These are phyloP conservation scores for Tychaedon coryphoeus DNA, from an alignment of 2,113 vertebrate species.

Conservation along the genomic window DNA sequence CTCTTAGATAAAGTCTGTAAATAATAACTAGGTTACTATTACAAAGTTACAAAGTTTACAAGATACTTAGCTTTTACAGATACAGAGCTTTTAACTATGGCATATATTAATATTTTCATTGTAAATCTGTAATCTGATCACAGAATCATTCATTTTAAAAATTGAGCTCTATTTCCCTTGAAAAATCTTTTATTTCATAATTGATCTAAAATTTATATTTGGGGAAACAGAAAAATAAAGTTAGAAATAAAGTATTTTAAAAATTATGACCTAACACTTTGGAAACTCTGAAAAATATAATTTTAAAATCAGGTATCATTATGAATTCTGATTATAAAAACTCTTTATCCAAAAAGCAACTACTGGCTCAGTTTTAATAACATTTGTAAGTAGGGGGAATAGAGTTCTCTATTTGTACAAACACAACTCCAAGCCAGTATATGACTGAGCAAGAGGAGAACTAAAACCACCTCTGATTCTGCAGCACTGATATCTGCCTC, in stretches of 20 bases:
- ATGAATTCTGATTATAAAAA: background rate
- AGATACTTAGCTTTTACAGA: background rate
- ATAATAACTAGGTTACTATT: background rate
- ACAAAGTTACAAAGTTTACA: background rate
- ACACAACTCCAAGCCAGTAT: background rate
- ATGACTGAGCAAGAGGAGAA: background rate
- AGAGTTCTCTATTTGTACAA: background rate
- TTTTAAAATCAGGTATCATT: background rate
- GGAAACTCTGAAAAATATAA: background rate
- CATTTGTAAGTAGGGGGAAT: background rate
- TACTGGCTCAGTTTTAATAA: background rate
- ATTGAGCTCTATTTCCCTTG: background rate
- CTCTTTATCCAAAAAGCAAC: background rate
- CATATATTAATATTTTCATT: background rate
- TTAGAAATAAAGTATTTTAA: background rate
- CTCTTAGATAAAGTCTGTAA: background rate
- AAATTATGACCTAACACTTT: background rate
- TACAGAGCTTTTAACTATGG: background rate
- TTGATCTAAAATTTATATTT: background rate
- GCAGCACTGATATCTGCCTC: background rate
- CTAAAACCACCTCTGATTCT: background rate
- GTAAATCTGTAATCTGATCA: background rate
- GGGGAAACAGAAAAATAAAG: background rate
- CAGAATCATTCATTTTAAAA: constrained; percentile 22
- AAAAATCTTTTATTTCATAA: background rate